These are phyloP conservation scores for Cladorhizidae sp. DNA, from an alignment of 37 sponge, comb jelly and placozoan genomes.

Conservation along the genomic window DNA sequence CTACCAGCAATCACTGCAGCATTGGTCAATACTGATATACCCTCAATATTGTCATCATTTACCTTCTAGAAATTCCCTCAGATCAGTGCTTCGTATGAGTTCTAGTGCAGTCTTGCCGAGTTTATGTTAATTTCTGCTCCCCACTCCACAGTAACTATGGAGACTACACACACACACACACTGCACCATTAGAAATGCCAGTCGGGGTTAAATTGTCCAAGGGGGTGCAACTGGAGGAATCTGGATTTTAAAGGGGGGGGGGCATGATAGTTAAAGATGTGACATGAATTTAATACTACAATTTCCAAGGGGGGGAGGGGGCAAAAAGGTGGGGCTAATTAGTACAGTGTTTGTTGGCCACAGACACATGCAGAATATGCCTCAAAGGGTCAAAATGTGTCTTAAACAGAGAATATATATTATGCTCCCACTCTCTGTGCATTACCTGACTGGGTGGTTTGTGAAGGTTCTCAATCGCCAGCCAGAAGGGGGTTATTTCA, in stretches of 20 bases:
- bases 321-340: too few species aligned
- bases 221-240: too few species aligned
- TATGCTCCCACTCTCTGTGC: background rate
- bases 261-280: too few species aligned
- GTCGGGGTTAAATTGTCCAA: too few species aligned
- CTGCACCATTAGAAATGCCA: constrained; percentile 2
- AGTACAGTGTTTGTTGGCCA: background rate
- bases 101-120: constrained; percentile 76
- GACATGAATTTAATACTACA: too few species aligned
- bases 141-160: constrained; percentile 85
- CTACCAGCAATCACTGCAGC: too few species aligned
- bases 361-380: constrained; percentile 28
- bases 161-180: constrained; percentile 7
- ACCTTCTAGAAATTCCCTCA: constrained; percentile 53
- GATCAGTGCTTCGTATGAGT: constrained; percentile 67
- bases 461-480: constrained; percentile 68
- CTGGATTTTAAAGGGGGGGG: too few species aligned
- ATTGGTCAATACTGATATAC: too few species aligned
- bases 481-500: constrained; percentile 77
- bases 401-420: too few species aligned
- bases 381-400: too few species aligned
- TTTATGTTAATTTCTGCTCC: constrained; percentile 71
- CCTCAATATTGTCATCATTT: too few species aligned
- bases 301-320: too few species aligned
- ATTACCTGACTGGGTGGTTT: constrained; percentile 57